Conservation (phyloP, 2,888 invertebrate genomes). For the Hecatera dysodea region DNA sequence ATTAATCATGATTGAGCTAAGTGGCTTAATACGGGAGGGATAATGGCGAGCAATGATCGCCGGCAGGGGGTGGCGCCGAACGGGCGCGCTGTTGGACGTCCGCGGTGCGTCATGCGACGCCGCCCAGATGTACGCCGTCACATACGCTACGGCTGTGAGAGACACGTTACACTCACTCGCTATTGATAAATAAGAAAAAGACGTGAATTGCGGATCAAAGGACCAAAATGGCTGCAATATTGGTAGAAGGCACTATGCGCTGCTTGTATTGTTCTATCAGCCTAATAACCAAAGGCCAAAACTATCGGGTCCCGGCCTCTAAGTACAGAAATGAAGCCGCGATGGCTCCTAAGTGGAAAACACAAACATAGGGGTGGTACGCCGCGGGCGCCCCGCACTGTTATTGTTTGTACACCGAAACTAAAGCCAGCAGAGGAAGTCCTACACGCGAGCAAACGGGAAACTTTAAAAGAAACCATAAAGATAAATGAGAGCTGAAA, state of each 20-base stretch:
- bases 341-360: slow-evolving; percentile 84
- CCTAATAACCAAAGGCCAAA: slow-evolving; percentile 58
- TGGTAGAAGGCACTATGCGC: background rate
- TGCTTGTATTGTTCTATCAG: slow-evolving; percentile 41
- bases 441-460: slow-evolving; percentile 66
- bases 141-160: slow-evolving; percentile 34
- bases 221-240: background rate
- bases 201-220: background rate
- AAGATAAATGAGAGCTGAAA: slow-evolving; percentile 64
- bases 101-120: slow-evolving; percentile 76
- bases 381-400: slow-evolving; percentile 81
- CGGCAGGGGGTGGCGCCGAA: slow-evolving; percentile 88
- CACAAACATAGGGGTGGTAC: slow-evolving; percentile 82
- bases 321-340: slow-evolving; percentile 78
- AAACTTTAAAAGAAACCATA: slow-evolving; percentile 78
- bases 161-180: slow-evolving; percentile 1
- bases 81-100: slow-evolving; percentile 83
- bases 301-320: slow-evolving; percentile 65
- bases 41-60: slow-evolving; percentile 90
- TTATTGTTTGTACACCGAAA: slow-evolving; percentile 88
- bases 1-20: slow-evolving; percentile 91
- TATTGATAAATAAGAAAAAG: background rate
- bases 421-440: slow-evolving; percentile 77
- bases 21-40: slow-evolving; percentile 91
- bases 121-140: slow-evolving; percentile 56